Evolutionary conservation across 2,113 vertebrate genomes (phyloP).

Genomic region (Apteryx owenii): DNA sequence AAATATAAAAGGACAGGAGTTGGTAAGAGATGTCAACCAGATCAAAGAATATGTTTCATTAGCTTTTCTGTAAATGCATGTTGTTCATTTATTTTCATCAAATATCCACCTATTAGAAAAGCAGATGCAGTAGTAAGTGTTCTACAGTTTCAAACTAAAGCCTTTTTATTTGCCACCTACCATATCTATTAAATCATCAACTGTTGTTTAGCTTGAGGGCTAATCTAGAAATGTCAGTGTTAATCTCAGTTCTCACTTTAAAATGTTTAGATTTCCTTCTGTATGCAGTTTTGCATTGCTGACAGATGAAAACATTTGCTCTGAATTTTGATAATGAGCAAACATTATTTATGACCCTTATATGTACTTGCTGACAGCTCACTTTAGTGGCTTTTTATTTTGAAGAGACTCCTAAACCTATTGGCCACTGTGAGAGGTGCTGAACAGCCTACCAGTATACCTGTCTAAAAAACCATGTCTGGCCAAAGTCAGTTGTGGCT

Average conservation of each 20-base stretch:
- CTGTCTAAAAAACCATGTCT: neutral
- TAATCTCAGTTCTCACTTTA: slow-evolving; percentile 31
- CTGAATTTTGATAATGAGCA: slow-evolving; percentile 37
- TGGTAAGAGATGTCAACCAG: neutral
- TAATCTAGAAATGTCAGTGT: slow-evolving; percentile 44
- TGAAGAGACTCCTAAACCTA: neutral
- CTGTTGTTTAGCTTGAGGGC: slow-evolving; percentile 33
- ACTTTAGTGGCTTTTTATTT: neutral
- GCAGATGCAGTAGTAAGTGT: neutral
- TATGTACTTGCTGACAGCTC: slow-evolving; percentile 2
- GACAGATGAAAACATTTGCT: slow-evolving; percentile 20
- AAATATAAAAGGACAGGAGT: neutral
- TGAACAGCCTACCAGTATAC: neutral
- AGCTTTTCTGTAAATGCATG: neutral
- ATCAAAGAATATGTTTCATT: neutral
- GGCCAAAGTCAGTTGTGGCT: neutral
- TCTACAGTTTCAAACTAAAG: slow-evolving; percentile 25
- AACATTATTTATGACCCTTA: slow-evolving; percentile 29
- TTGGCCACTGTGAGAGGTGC: neutral
- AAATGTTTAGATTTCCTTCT: slow-evolving; percentile 28
- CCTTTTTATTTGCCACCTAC: slow-evolving; percentile 34
- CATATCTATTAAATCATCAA: neutral
- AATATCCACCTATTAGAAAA: neutral
- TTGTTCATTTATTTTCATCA: slow-evolving; percentile 10
- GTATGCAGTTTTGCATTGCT: neutral